Evolutionary conservation across 2,888 invertebrate genomes (phyloP).

Genomic region (Nephrotoma appendiculata): DNA sequence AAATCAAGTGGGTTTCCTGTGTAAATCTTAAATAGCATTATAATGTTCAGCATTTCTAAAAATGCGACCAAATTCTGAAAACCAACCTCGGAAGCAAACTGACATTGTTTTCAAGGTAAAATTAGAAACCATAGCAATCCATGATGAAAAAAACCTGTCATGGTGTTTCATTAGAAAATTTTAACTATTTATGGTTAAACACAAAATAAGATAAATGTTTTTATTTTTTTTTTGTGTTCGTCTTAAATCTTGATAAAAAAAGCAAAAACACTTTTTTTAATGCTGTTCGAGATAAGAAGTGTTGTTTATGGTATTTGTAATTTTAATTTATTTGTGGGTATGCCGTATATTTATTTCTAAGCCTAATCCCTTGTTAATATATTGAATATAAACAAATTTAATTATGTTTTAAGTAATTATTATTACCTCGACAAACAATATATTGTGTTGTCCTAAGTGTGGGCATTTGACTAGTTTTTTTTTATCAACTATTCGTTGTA

Average conservation of each 20-base stretch:
- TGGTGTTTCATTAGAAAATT: not conserved
- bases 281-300: not conserved
- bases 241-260: not conserved
- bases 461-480: not conserved
- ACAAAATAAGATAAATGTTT: not conserved
- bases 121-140: not conserved
- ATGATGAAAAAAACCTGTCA: not conserved
- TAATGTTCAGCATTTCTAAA: no score
- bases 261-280: not conserved
- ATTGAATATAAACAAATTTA: not conserved
- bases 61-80: no score
- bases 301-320: not conserved
- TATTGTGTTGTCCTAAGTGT: not conserved
- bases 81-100: not conserved
- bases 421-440: not conserved
- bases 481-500: not conserved
- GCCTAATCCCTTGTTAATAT: not conserved
- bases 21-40: no score
- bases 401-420: not conserved
- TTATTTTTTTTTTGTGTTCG: not conserved
- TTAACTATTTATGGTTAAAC: not conserved
- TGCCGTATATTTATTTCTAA: not conserved
- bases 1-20: no score
- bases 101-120: not conserved
- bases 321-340: not conserved